phyloP scores from a whole-genome alignment of 1,140 invertebrate genomes.

The Bombus waltoni region DNA sequence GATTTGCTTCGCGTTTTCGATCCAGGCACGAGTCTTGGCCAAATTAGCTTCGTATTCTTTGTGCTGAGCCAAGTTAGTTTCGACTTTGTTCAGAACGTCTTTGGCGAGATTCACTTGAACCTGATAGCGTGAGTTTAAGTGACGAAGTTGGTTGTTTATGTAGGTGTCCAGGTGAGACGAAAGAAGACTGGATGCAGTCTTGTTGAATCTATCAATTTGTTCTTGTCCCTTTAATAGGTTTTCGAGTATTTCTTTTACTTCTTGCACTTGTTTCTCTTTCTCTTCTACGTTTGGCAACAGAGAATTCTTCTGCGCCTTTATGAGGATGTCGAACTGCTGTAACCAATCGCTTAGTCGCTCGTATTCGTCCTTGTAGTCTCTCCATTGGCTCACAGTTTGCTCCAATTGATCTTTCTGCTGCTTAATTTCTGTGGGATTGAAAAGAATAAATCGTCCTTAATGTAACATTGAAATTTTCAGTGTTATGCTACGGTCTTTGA shows the following conservation, averaged over 20 bases:
- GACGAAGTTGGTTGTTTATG: slow-evolving; percentile 94
- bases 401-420: slow-evolving; percentile 93
- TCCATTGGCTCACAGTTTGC: slow-evolving; percentile 91
- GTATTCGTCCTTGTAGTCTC: slow-evolving; percentile 96
- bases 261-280: slow-evolving; percentile 92
- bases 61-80: slow-evolving; percentile 95
- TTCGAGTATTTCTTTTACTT: slow-evolving; percentile 90
- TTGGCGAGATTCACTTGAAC: slow-evolving; percentile 95
- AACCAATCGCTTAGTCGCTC: slow-evolving; percentile 96
- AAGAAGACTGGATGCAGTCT: slow-evolving; percentile 88
- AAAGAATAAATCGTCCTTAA: neutral
- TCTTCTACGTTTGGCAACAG: slow-evolving; percentile 91
- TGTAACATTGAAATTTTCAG: too few species aligned
- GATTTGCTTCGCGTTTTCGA: slow-evolving; percentile 92
- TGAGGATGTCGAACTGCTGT: slow-evolving; percentile 95
- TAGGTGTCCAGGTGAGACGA: slow-evolving; percentile 95
- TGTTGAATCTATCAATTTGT: slow-evolving; percentile 93
- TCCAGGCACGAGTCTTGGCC: slow-evolving; percentile 92
- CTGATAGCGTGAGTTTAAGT: slow-evolving; percentile 95
- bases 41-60: slow-evolving; percentile 91
- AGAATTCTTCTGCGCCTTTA: slow-evolving; percentile 95
- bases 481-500: too few species aligned
- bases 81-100: slow-evolving; percentile 96
- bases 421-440: slow-evolving; percentile 86
- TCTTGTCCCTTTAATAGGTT: slow-evolving; percentile 91